Conservation (phyloP, 2,888 invertebrate genomes). For the Plemyria rubiginata region DNA sequence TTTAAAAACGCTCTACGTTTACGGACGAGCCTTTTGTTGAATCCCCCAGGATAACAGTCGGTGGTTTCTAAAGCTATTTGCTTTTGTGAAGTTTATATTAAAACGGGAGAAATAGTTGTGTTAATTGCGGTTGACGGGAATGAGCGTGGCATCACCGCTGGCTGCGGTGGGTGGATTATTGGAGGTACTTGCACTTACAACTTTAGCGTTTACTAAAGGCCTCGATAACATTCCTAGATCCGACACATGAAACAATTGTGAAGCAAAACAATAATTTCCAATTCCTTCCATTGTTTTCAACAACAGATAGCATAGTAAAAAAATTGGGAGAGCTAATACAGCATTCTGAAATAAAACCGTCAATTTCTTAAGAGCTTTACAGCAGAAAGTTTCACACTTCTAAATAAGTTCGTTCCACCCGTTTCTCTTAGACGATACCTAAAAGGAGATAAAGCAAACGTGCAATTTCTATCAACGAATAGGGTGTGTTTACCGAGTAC, state of each 20-base stretch:
- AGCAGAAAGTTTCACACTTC: conserved; percentile 47
- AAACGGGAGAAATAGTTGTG: conserved; percentile 41
- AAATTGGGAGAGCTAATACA: neutral
- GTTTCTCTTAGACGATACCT: conserved; percentile 49
- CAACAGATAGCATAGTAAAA: neutral
- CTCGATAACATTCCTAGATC: conserved; percentile 24
- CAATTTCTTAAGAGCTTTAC: conserved; percentile 48
- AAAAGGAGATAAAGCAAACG: conserved; percentile 60
- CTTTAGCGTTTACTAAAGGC: conserved; percentile 22
- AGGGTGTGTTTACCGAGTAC: conserved; percentile 56
- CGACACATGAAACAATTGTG: neutral
- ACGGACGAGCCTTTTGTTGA: conserved; percentile 46
- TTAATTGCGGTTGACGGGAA: conserved; percentile 42
- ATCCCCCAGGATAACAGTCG: conserved; percentile 40
- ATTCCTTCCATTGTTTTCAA: no score
- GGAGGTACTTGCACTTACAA: conserved; percentile 27
- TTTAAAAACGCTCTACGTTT: conserved; percentile 54
- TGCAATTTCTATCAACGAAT: conserved; percentile 58
- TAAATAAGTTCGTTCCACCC: conserved; percentile 47
- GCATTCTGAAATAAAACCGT: conserved; percentile 38
- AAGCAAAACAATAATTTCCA: neutral
- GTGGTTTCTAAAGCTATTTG: conserved; percentile 47
- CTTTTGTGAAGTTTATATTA: conserved; percentile 42
- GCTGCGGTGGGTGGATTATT: conserved; percentile 34
- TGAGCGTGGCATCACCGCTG: conserved; percentile 31